phyloP scores from a whole-genome alignment of 2,888 invertebrate genomes.

The Vesta saturnalis region DNA sequence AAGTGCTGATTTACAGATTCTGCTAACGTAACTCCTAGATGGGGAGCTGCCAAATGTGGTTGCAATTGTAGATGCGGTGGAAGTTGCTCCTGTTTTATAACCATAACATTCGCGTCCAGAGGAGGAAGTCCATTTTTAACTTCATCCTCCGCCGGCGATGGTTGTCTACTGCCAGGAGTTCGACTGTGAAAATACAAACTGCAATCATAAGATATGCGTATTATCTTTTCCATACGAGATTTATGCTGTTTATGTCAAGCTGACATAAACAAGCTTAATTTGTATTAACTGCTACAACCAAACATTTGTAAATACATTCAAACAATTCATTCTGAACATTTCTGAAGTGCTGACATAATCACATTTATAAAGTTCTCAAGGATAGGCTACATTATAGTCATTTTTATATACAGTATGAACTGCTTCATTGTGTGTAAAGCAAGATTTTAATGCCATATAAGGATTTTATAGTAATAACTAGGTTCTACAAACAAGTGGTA shows the following conservation, averaged over 20 bases:
- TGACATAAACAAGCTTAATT: background rate
- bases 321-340: too few species aligned
- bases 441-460: too few species aligned
- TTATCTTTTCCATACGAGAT: slow-evolving; percentile 1
- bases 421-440: too few species aligned
- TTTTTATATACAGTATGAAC: too few species aligned
- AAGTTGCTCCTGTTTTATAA: slow-evolving; percentile 67
- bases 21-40: slow-evolving; percentile 60
- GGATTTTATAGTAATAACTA: too few species aligned
- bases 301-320: background rate
- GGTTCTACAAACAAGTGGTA: too few species aligned
- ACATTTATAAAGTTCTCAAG: too few species aligned
- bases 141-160: slow-evolving; percentile 90
- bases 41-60: slow-evolving; percentile 63
- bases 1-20: slow-evolving; percentile 63
- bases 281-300: background rate
- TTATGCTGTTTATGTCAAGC: background rate
- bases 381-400: too few species aligned
- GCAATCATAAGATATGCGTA: slow-evolving; percentile 24
- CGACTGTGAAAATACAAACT: slow-evolving; percentile 61
- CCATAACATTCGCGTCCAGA: slow-evolving; percentile 64
- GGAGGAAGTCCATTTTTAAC: slow-evolving; percentile 65
- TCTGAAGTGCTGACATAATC: too few species aligned
- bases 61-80: slow-evolving; percentile 60
- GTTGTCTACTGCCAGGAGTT: slow-evolving; percentile 90